Evolutionary conservation across 2,888 invertebrate genomes (phyloP), one percentile per base, ranked within the genome.

Genomic region (Linnaemya vulpina): DNA sequence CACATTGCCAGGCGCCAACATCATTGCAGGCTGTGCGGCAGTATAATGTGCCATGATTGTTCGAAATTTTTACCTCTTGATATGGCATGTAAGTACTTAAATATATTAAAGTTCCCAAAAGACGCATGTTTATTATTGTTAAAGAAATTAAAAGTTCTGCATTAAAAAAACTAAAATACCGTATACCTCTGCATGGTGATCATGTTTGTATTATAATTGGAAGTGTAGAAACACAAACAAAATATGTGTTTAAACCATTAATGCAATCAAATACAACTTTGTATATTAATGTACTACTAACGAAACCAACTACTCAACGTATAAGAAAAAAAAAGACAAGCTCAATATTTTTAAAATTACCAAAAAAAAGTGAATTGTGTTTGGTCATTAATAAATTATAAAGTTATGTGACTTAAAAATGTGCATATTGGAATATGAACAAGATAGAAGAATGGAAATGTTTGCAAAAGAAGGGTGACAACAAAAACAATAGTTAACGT

Each of bases 21-120:
- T 93, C 99, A 99, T 93, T 99, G 99, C 90, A 94, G 99, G 85
- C 94, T 99, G 4, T 99, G 98, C 91, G 99, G 99, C 0, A 96
- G 97, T 78, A 95, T 99, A 83, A 96, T 98, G 94, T 99, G 99
- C 91, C 95, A 97, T 90, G 96, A 96, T 88, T 99, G 99, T 91
- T 98, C 98, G 0, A 93, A 95, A 88, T 98, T 98, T 92, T 93
- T 99, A 87, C 94, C 96, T 60, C 93, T 97, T 86, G 94, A 95
- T 87, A 94, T 95, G 91, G 98, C 98, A 87, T 94, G 97, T 96
- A 93, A 93, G 95, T 92, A 40, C 38, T 10, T 38, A 40, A 38
- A 38, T 38, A 10, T 38, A 38, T 8, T 8, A 38, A 38, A 38
- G 38, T 35, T 35, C 8, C 8, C 35, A 35, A 35, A 35, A 35